Evolutionary conservation across 2,888 invertebrate genomes (phyloP).

Genomic region (Dromius quadrimaculatus): DNA sequence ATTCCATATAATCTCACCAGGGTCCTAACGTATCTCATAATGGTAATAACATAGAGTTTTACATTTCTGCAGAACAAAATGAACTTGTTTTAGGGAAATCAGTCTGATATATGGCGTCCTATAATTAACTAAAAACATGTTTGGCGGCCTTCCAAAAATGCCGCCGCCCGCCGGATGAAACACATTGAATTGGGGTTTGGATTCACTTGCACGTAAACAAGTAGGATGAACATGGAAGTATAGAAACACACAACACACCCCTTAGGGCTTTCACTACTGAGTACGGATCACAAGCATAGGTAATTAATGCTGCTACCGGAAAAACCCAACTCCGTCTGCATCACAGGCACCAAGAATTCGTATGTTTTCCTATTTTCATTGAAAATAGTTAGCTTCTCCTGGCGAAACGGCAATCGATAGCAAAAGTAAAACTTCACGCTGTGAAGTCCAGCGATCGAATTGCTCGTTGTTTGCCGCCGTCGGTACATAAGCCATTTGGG

Average conservation of each 20-base stretch:
- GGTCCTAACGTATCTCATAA: no score
- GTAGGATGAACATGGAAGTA: background rate
- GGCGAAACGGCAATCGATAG: slow-evolving; percentile 20
- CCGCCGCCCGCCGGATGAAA: slow-evolving; percentile 11
- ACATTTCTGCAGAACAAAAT: background rate
- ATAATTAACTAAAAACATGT: slow-evolving; percentile 40
- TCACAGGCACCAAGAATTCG: background rate
- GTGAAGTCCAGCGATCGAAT: slow-evolving; percentile 11
- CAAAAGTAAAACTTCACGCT: slow-evolving; percentile 40
- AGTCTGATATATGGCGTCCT: slow-evolving; percentile 11
- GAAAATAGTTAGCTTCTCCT: background rate
- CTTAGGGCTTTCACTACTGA: background rate
- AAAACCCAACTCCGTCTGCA: background rate
- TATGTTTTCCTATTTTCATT: background rate
- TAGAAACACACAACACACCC: background rate
- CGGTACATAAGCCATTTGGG: background rate
- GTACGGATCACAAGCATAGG: background rate
- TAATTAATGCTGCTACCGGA: slow-evolving; percentile 1
- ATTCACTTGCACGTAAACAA: slow-evolving; percentile 6
- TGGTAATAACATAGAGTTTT: no score
- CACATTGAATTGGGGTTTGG: background rate
- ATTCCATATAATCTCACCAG: no score
- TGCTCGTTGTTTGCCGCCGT: background rate
- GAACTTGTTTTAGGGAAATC: no score
- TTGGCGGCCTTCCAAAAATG: slow-evolving; percentile 30